Evolutionary conservation across 2,113 vertebrate genomes (phyloP).

Genomic region (Sinosuthora webbiana): DNA sequence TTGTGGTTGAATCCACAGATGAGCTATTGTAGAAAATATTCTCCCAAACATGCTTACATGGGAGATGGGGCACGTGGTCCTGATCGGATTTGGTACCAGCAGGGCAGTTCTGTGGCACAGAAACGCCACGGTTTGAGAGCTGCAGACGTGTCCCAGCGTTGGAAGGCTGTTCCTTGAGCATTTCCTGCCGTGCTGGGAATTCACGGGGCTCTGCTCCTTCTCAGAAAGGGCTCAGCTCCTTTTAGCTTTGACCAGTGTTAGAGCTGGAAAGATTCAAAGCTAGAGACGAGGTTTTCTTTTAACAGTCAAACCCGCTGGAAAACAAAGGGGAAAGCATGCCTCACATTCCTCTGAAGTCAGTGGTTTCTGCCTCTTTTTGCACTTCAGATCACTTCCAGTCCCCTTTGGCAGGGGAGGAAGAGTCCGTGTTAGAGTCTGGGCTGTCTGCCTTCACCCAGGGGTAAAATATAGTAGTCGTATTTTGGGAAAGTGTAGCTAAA

Average conservation of each 20-base stretch:
- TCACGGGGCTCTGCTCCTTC: neutral
- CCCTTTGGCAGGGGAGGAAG: neutral
- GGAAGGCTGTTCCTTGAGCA: slow-evolving; percentile 1
- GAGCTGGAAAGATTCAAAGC: neutral
- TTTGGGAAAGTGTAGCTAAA: neutral
- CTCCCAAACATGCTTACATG: slow-evolving; percentile 65
- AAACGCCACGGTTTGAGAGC: neutral
- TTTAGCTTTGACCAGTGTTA: neutral
- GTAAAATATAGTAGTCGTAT: neutral
- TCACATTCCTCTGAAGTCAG: slow-evolving; percentile 58
- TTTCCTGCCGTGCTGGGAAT: neutral
- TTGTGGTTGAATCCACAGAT: slow-evolving; percentile 69
- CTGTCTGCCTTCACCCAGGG: neutral
- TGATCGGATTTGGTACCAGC: slow-evolving; percentile 68
- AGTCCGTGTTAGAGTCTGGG: neutral
- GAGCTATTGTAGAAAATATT: slow-evolving; percentile 71
- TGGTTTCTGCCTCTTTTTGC: slow-evolving; percentile 57
- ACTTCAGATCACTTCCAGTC: slow-evolving; percentile 31
- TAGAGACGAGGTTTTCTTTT: slow-evolving; percentile 13
- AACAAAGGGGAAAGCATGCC: slow-evolving; percentile 40
- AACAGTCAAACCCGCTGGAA: slow-evolving; percentile 33
- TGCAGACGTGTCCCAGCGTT: neutral
- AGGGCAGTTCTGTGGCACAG: slow-evolving; percentile 54
- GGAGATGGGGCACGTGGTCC: slow-evolving; percentile 62
- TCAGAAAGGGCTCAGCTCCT: slow-evolving; percentile 16